phyloP scores from a whole-genome alignment of 1,140 invertebrate genomes.

The Hyles vespertilio region DNA sequence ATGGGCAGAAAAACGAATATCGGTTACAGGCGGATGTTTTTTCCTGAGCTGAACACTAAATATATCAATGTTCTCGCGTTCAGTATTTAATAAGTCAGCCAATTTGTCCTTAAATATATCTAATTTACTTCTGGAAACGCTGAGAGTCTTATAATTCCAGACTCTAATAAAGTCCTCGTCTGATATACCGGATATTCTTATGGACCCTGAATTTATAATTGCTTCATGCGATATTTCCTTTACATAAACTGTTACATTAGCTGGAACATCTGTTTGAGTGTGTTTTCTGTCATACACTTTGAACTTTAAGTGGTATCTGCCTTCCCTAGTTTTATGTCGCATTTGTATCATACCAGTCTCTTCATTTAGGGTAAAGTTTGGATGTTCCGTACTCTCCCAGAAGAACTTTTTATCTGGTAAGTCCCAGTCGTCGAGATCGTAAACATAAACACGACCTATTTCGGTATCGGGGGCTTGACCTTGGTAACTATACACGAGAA shows the following conservation, averaged over 20 bases:
- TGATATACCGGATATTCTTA: slow-evolving; percentile 94
- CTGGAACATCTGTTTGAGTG: slow-evolving; percentile 92
- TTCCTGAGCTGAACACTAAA: slow-evolving; percentile 94
- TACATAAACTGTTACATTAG: slow-evolving; percentile 95
- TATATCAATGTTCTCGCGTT: slow-evolving; percentile 94
- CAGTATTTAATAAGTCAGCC: slow-evolving; percentile 88
- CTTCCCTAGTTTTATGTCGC: slow-evolving; percentile 92
- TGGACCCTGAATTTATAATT: slow-evolving; percentile 95
- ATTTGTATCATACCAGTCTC: slow-evolving; percentile 97
- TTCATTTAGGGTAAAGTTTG: slow-evolving; percentile 90
- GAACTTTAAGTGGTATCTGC: slow-evolving; percentile 90
- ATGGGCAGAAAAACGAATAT: slow-evolving; percentile 95
- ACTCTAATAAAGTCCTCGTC: slow-evolving; percentile 97
- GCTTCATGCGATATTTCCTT: slow-evolving; percentile 97
- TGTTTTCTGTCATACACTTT: slow-evolving; percentile 96
- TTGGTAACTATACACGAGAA: slow-evolving; percentile 97
- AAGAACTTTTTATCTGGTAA: slow-evolving; percentile 97
- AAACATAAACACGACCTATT: slow-evolving; percentile 96
- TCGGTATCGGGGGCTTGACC: slow-evolving; percentile 93
- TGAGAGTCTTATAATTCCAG: slow-evolving; percentile 93
- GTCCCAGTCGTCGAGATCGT: slow-evolving; percentile 98
- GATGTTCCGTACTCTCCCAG: slow-evolving; percentile 89
- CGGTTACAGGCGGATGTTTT: slow-evolving; percentile 91
- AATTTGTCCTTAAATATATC: slow-evolving; percentile 93
- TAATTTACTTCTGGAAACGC: slow-evolving; percentile 89